phyloP scores from a whole-genome alignment of 2,888 invertebrate species.

The Dicranocentrus wangi region DNA sequence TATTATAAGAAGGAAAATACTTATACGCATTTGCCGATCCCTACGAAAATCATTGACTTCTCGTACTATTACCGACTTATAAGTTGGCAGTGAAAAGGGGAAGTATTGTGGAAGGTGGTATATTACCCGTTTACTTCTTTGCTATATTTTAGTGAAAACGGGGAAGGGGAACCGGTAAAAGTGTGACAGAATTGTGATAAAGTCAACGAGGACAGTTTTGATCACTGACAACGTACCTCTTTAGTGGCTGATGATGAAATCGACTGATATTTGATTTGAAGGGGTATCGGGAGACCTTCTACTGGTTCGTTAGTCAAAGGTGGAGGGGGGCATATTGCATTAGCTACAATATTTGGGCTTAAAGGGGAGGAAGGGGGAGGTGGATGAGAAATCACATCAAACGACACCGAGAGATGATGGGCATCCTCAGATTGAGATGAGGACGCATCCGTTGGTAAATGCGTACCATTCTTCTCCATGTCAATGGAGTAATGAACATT shows the following conservation, averaged over 20 bases:
- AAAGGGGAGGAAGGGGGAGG: conserved; percentile 55
- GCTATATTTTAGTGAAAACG: too few species aligned
- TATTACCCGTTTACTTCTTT: too few species aligned
- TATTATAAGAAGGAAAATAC: too few species aligned
- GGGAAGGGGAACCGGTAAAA: too few species aligned
- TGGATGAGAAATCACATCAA: conserved; percentile 63
- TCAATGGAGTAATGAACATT: conserved; percentile 56
- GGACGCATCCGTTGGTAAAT: conserved; percentile 37
- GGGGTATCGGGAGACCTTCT: conserved; percentile 13
- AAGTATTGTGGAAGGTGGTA: too few species aligned
- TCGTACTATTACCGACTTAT: too few species aligned
- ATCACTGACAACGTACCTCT: conserved; percentile 56
- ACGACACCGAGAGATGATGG: conserved; percentile 61
- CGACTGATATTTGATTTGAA: conserved; percentile 47
- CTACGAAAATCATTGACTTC: too few species aligned
- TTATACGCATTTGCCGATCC: too few species aligned
- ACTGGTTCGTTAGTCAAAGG: conserved; percentile 51
- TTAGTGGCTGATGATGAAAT: conserved; percentile 29
- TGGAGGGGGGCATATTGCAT: conserved; percentile 60
- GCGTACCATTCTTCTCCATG: conserved; percentile 36
- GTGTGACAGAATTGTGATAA: too few species aligned
- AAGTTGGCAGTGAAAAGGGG: too few species aligned
- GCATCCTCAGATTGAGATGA: conserved; percentile 58
- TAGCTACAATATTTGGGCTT: conserved; percentile 56
- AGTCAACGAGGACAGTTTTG: conserved; percentile 10